These are phyloP conservation scores for Megalopta genalis DNA, from an alignment of 1,140 invertebrate genomes.

Conservation along the genomic window DNA sequence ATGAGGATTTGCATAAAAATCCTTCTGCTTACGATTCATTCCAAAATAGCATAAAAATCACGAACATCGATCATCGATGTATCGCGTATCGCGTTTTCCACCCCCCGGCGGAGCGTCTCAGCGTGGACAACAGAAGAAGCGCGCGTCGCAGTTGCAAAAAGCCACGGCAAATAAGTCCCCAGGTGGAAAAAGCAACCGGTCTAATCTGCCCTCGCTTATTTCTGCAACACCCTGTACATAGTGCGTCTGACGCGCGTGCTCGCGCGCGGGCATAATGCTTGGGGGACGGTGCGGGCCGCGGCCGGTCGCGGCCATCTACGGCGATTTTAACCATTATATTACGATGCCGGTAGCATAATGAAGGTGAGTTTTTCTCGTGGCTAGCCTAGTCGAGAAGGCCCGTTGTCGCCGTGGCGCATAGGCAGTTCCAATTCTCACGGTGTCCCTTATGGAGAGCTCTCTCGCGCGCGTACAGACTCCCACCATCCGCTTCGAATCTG, in stretches of 20 bases:
- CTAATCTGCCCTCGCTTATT: slow-evolving; percentile 42
- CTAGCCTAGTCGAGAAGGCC: slow-evolving; percentile 63
- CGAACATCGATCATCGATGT: too few species aligned
- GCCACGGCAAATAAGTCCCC: too few species aligned
- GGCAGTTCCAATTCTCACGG: slow-evolving; percentile 74
- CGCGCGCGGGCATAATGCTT: slow-evolving; percentile 45
- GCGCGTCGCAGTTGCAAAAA: too few species aligned
- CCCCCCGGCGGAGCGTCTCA: too few species aligned
- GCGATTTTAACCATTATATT: slow-evolving; percentile 73
- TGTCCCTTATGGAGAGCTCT: slow-evolving; percentile 64
- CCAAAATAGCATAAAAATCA: too few species aligned
- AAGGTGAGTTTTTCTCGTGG: slow-evolving; percentile 71
- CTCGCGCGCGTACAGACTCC: slow-evolving; percentile 55
- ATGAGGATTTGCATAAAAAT: too few species aligned
- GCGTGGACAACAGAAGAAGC: too few species aligned
- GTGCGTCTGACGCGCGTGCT: slow-evolving; percentile 34
- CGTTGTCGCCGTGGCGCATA: slow-evolving; percentile 59
- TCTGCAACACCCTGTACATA: slow-evolving; percentile 43
- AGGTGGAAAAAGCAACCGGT: neutral
- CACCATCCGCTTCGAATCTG: slow-evolving; percentile 44
- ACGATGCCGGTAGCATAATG: slow-evolving; percentile 72
- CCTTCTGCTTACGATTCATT: too few species aligned
- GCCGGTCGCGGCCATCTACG: slow-evolving; percentile 67
- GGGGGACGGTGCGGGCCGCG: slow-evolving; percentile 24
- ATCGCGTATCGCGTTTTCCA: too few species aligned